Evolutionary conservation across 2,113 vertebrate species (phyloP), one percentile per base, ranked within the genome.

Genomic region (Dasyornis broadbenti): DNA sequence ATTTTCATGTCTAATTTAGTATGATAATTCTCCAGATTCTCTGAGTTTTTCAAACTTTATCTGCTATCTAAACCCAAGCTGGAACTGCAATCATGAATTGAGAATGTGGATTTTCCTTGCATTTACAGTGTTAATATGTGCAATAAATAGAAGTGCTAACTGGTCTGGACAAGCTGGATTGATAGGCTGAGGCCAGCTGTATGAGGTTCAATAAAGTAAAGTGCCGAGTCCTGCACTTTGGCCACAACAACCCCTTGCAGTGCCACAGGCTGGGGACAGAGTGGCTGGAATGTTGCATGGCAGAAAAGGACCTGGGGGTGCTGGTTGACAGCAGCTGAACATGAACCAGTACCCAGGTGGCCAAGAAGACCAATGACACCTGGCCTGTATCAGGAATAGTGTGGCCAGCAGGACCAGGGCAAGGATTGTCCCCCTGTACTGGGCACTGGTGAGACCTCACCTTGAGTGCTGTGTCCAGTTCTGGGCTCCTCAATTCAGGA

Each of bases 311-410:
- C 40, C 49, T 40, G 30, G 30, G 20, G 3, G 2, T 63, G 24
- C n/a, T 71, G 49, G 30, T 22, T 40, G 21, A 16, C 9, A 21
- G 40, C 2, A 13, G 24, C n/a, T 47, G 56, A 79, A 63, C 11
- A 10, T 17, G 1, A 54, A 30, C 8, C n/a, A 54, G 23, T 0
- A 1, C 5, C 64, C 30, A 63, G 40, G 30, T 47, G 65, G 6
- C 40, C 2, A 2, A n/a, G 20, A 70, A 5, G 1, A 4, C 8
- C n/a, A 47, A 0, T 30, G 56, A 1, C 13, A 47, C 19, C 47
- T 79, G 73, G 16, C 5, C 20, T 47, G 56, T 5, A 4, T 54
- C 56, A 70, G 20, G 7, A 24, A 4, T 1, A 8, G 39, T 23
- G 20, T 17, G 65, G 11, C 24, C 56, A 79, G 40, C 28, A 21